phyloP scores from a whole-genome alignment of 2,888 invertebrate genomes.

The Timema podura region DNA sequence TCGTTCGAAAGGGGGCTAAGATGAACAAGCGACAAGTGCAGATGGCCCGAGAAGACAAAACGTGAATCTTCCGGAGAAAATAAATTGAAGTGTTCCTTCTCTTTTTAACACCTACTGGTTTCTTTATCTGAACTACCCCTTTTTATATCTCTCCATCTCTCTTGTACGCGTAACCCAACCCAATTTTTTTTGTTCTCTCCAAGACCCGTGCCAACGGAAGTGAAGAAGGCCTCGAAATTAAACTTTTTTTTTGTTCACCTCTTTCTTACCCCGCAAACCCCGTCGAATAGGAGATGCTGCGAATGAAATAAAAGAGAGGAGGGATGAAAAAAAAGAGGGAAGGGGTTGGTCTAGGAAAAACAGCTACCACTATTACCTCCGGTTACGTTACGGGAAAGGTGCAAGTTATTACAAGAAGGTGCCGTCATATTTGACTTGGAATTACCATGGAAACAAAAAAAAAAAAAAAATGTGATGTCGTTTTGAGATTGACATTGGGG shows the following conservation, averaged over 20 bases:
- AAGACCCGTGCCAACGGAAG: not conserved
- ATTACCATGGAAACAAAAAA: slow-evolving; percentile 7
- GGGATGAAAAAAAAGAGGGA: slow-evolving; percentile 2
- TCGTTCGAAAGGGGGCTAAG: not conserved
- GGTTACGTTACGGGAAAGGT: too few species aligned
- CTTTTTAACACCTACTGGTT: too few species aligned
- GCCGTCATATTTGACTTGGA: slow-evolving; percentile 15
- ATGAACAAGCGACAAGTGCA: not conserved
- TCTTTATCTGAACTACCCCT: too few species aligned
- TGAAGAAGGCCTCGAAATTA: slow-evolving; percentile 11
- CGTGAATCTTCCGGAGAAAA: too few species aligned
- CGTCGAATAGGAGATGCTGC: not conserved
- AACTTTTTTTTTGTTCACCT: slow-evolving; percentile 9
- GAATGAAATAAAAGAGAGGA: slow-evolving; percentile 2
- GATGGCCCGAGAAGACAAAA: slow-evolving; percentile 11
- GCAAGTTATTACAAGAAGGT: slow-evolving; percentile 9
- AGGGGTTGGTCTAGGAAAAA: not conserved
- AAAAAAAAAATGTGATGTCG: too few species aligned
- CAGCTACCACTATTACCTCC: not conserved
- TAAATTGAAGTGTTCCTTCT: too few species aligned
- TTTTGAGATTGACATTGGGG: too few species aligned
- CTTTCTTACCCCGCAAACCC: not conserved
- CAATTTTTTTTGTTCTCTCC: too few species aligned
- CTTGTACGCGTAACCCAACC: too few species aligned
- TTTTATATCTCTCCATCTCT: too few species aligned